A percentile compares a stretch with the other conserved stretches of the same genome.
phyloP scores from a whole-genome alignment of 2,113 vertebrate genomes.

The Atlantisia rogersi region DNA sequence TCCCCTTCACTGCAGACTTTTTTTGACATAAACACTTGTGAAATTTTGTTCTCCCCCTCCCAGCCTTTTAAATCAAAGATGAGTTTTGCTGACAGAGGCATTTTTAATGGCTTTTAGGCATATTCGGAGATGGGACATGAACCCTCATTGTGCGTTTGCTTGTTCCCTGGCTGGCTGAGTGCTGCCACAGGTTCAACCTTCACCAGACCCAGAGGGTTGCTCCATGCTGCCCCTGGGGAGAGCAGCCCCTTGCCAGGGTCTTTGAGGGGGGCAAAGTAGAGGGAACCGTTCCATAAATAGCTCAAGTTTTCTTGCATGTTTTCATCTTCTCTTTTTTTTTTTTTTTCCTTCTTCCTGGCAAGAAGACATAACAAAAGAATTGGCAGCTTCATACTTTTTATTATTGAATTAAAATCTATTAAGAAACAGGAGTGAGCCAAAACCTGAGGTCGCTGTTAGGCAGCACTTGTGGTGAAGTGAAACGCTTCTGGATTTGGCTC shows the following conservation, averaged over 20 bases:
- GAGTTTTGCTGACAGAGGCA: neutral
- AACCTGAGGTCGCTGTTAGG: neutral
- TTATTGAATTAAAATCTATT: constrained; percentile 54
- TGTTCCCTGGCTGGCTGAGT: neutral
- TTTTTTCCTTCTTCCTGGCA: neutral
- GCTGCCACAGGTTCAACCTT: neutral
- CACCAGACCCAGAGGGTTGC: neutral
- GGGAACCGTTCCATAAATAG: neutral
- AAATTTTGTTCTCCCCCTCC: neutral
- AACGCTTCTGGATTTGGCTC: constrained; percentile 2
- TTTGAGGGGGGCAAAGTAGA: neutral
- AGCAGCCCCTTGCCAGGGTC: neutral
- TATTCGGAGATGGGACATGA: neutral
- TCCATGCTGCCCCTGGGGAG: neutral
- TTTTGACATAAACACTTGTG: neutral
- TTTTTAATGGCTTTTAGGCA: neutral
- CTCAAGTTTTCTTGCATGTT: neutral
- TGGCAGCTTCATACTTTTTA: neutral
- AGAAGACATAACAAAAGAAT: neutral
- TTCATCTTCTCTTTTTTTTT: neutral
- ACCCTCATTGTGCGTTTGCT: neutral
- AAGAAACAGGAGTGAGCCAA: constrained; percentile 8
- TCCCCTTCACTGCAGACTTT: neutral
- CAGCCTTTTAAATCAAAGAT: neutral
- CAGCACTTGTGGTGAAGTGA: neutral